Percentiles rank a stretch among this genome's conserved stretches.
phyloP scores from a whole-genome alignment of 1,140 invertebrate genomes.

The Nebria ingens region DNA sequence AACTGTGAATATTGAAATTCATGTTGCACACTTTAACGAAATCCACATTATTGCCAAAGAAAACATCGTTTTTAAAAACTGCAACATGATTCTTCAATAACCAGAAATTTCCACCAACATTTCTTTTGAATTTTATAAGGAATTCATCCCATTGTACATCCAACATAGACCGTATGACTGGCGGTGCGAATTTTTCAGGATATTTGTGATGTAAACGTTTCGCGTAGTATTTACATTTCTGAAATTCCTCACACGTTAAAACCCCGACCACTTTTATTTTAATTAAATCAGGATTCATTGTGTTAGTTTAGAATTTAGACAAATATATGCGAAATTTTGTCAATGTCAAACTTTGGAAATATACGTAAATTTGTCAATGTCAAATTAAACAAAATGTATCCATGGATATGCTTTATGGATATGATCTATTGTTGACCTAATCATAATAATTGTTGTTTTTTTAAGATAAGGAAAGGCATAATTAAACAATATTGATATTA shows the following conservation, averaged over 20 bases:
- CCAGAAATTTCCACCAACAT: constrained; percentile 21
- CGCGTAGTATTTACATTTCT: constrained; percentile 10
- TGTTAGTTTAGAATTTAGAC: too few relatives aligned
- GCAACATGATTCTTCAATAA: constrained; percentile 27
- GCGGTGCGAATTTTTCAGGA: not conserved
- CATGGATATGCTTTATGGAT: too few relatives aligned
- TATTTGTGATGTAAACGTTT: not conserved
- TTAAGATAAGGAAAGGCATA: too few relatives aligned
- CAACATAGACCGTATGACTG: not conserved
- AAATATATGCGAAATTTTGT: too few relatives aligned
- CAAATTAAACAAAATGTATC: too few relatives aligned
- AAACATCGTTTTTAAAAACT: constrained; percentile 34
- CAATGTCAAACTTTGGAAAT: too few relatives aligned
- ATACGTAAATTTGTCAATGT: too few relatives aligned
- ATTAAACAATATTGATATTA: too few relatives aligned
- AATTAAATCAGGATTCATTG: not conserved
- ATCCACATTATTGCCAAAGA: constrained; percentile 36
- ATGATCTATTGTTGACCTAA: too few relatives aligned
- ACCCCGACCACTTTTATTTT: not conserved
- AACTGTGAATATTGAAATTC: constrained; percentile 32
- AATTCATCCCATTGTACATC: not conserved
- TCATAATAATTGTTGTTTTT: too few relatives aligned
- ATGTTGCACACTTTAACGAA: constrained; percentile 32
- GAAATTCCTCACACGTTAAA: not conserved
- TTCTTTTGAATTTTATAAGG: constrained; percentile 9